Percentiles rank a stretch among this genome's conserved stretches.
Conservation (phyloP, 2,113 vertebrate species). For the Pangasianodon gigas region DNA sequence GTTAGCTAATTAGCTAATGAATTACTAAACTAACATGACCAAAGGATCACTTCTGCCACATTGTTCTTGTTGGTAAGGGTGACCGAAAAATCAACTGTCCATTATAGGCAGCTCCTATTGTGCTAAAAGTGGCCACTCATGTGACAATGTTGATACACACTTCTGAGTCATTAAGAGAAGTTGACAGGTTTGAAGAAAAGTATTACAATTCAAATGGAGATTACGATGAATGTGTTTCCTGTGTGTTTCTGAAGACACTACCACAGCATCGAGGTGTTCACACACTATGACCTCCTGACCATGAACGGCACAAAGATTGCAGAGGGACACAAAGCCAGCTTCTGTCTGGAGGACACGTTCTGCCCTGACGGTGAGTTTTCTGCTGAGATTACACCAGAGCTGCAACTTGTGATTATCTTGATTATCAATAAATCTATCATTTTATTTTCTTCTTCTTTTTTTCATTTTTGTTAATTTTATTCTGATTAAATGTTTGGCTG, state of each 20-base stretch:
- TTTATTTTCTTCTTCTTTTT: neutral
- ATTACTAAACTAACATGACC: neutral
- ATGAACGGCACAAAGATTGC: conserved; percentile 93
- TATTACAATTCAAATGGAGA: neutral
- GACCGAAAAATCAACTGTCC: neutral
- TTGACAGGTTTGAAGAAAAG: neutral
- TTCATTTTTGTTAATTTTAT: neutral
- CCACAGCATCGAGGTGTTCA: conserved; percentile 98
- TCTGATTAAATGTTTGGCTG: neutral
- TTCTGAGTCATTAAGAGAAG: neutral
- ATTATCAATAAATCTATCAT: neutral
- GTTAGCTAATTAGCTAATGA: neutral
- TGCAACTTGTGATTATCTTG: neutral
- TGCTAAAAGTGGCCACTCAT: neutral
- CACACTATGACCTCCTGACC: conserved; percentile 93
- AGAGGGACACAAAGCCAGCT: conserved; percentile 97
- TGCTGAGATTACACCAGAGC: neutral
- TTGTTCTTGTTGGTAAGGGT: neutral
- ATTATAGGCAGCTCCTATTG: neutral
- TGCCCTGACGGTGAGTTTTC: conserved; percentile 78
- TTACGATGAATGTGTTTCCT: neutral
- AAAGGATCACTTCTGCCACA: neutral
- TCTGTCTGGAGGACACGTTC: conserved; percentile 95
- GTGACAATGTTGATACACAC: neutral
- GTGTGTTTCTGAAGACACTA: conserved; percentile 81